phyloP scores from a whole-genome alignment of 2,888 invertebrate genomes.

The Anodontia alba region DNA sequence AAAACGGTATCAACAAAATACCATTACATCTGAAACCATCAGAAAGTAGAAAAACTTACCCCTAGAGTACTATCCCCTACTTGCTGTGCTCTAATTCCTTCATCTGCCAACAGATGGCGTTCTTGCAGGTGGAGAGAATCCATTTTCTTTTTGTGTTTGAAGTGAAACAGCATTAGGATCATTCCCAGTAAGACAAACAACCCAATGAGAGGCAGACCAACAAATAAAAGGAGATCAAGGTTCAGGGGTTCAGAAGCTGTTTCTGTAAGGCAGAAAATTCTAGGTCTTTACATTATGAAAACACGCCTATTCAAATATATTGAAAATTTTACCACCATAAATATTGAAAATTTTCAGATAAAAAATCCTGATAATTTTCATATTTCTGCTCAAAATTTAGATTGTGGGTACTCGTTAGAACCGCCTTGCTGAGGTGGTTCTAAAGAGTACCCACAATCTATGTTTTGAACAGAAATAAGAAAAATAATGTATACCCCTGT shows the following conservation, averaged over 20 bases:
- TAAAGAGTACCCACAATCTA: too few species aligned
- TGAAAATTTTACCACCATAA: too few species aligned
- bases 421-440: too few species aligned
- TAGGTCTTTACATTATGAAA: neutral
- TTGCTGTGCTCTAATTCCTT: constrained; percentile 75
- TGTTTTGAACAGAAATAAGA: too few species aligned
- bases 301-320: too few species aligned
- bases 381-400: too few species aligned
- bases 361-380: too few species aligned
- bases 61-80: constrained; percentile 79
- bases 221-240: constrained; percentile 58
- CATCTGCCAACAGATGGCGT: constrained; percentile 63
- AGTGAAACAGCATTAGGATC: constrained; percentile 59
- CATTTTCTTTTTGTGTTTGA: constrained; percentile 66
- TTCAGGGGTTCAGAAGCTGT: constrained; percentile 8
- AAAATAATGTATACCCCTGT: too few species aligned
- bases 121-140: constrained; percentile 62
- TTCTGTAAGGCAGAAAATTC: constrained; percentile 24
- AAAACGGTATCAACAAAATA: too few species aligned
- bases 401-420: too few species aligned
- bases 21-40: too few species aligned
- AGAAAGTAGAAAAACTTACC: constrained; percentile 68
- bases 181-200: constrained; percentile 49
- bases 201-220: constrained; percentile 60
- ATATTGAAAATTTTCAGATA: too few species aligned